A percentile compares a stretch with the other conserved stretches of the same genome.
Evolutionary conservation across 2,113 vertebrate species (phyloP).

Genomic region (Rhinogobius similis): DNA sequence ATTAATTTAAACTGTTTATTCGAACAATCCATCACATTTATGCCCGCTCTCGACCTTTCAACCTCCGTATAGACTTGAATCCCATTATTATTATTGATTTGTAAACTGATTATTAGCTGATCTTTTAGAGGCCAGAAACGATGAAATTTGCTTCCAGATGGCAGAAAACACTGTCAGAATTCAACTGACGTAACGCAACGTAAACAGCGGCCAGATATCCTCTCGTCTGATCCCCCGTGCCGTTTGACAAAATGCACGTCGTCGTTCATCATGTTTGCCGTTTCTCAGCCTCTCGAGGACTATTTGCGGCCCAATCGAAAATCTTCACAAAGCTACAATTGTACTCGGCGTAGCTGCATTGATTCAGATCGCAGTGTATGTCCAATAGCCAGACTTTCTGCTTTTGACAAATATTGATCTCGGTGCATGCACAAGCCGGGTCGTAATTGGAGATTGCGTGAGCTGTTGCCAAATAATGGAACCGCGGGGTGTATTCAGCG

Average conservation of each 20-base stretch:
- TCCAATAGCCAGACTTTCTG: conserved; percentile 8
- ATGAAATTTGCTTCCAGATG: too few relatives aligned
- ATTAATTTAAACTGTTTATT: too few relatives aligned
- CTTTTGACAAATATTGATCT: conserved; percentile 24
- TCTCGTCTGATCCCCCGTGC: neutral
- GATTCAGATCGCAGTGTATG: conserved; percentile 24
- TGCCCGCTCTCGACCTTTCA: too few relatives aligned
- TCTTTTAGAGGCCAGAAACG: too few relatives aligned
- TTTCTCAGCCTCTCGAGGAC: conserved; percentile 6
- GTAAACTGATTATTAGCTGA: too few relatives aligned
- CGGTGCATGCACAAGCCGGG: conserved; percentile 8
- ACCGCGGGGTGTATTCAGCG: conserved; percentile 12
- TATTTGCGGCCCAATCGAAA: conserved; percentile 4
- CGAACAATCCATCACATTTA: too few relatives aligned
- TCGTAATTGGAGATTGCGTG: conserved; percentile 32
- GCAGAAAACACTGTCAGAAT: neutral
- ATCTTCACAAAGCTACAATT: conserved; percentile 9
- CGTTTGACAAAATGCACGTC: neutral
- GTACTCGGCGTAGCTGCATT: conserved; percentile 24
- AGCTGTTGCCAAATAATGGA: conserved; percentile 23
- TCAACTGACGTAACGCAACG: neutral
- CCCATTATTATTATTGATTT: too few relatives aligned
- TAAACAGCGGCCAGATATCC: neutral
- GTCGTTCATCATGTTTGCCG: conserved; percentile 4
- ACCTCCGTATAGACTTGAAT: too few relatives aligned